Conservation (phyloP, 2,888 invertebrate genomes). For the Opisthograptis luteolata region DNA sequence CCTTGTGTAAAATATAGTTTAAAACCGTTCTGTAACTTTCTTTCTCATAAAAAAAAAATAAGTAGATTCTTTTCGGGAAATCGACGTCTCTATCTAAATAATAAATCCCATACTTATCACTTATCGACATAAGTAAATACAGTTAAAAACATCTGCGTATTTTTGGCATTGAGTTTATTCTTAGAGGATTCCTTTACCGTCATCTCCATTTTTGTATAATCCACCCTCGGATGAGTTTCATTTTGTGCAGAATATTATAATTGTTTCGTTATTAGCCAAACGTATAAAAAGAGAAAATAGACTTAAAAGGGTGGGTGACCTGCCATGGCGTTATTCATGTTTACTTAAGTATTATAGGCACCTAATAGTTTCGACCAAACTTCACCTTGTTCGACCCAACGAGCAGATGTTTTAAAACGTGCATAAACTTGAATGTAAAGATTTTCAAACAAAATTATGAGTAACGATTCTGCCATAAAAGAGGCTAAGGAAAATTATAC, state of each 20-base stretch:
- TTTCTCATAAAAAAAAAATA: too few relatives aligned
- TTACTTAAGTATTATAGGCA: too few relatives aligned
- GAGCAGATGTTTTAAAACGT: slow-evolving; percentile 21
- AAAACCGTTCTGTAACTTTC: background rate
- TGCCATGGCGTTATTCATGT: too few relatives aligned
- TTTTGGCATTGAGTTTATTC: slow-evolving; percentile 25
- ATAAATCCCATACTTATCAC: background rate
- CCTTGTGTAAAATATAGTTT: background rate
- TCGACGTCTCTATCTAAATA: too few relatives aligned
- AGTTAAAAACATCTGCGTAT: background rate
- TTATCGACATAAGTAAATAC: background rate
- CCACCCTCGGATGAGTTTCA: background rate
- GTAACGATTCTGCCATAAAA: slow-evolving; percentile 37
- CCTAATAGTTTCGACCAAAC: background rate
- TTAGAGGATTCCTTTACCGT: slow-evolving; percentile 20
- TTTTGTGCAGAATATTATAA: too few relatives aligned
- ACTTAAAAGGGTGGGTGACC: too few relatives aligned
- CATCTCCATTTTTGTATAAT: slow-evolving; percentile 19
- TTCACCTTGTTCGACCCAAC: background rate
- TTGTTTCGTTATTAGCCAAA: too few relatives aligned
- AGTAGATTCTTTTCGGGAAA: too few relatives aligned
- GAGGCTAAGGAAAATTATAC: slow-evolving; percentile 44
- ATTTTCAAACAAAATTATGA: slow-evolving; percentile 19
- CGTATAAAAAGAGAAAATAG: too few relatives aligned
- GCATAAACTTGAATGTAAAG: slow-evolving; percentile 10